Conservation (phyloP, 92 coral and sea anemone species). For the Zoanthus sansibaricus region DNA sequence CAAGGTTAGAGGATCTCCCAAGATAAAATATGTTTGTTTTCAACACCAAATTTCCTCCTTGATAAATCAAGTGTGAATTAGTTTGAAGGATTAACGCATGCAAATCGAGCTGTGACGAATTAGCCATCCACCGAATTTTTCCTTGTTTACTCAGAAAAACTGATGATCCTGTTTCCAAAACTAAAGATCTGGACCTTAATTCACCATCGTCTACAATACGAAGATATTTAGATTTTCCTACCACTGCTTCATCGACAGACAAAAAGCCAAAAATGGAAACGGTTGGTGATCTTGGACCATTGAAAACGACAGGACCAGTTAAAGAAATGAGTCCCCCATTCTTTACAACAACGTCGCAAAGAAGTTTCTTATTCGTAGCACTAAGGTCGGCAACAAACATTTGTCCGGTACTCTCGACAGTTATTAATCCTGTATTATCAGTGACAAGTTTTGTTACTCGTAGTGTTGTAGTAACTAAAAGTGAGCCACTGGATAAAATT, state of each 20-base stretch:
- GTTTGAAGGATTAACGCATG: conserved; percentile 37
- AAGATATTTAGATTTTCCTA: conserved; percentile 39
- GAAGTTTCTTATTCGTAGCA: conserved; percentile 32
- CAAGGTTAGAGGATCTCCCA: conserved; percentile 35
- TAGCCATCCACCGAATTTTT: conserved; percentile 35
- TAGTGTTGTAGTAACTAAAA: conserved; percentile 53
- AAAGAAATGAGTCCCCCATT: conserved; percentile 50
- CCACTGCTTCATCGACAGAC: conserved; percentile 33
- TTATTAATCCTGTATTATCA: conserved; percentile 64
- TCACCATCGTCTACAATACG: conserved; percentile 50
- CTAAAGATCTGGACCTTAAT: conserved; percentile 48
- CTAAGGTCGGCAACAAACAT: conserved; percentile 37
- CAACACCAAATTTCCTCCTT: conserved; percentile 21
- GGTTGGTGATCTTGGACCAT: conserved; percentile 60
- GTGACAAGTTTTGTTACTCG: conserved; percentile 49
- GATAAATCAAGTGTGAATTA: conserved; percentile 48
- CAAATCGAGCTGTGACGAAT: conserved; percentile 27
- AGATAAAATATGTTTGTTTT: conserved; percentile 45
- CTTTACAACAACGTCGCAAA: conserved; percentile 64
- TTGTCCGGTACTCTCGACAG: conserved; percentile 37
- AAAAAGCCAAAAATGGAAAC: conserved; percentile 55
- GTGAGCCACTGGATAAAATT: conserved; percentile 33
- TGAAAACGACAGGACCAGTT: conserved; percentile 41
- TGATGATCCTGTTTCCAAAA: conserved; percentile 44
- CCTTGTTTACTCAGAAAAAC: conserved; percentile 49